These are phyloP conservation scores for Drosophila malerkotliana DNA, from an alignment of 1,140 invertebrate species.

Conservation along the genomic window DNA sequence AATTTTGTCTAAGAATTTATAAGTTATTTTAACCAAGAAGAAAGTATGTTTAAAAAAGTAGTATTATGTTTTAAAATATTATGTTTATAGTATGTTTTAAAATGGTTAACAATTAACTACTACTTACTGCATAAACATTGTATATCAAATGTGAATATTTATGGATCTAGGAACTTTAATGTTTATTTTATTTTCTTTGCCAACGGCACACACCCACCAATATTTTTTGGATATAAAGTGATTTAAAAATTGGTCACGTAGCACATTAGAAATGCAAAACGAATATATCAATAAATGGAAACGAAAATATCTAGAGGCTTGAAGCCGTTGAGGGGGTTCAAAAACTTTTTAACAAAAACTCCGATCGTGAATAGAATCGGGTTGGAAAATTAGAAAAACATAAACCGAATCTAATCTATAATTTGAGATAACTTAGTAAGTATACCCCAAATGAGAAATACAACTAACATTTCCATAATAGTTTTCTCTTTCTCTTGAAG, in stretches of 20 bases:
- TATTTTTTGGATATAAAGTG: background rate
- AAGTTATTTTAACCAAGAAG: too few species aligned
- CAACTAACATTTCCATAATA: background rate
- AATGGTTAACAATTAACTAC: too few species aligned
- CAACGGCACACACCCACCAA: conserved; percentile 1
- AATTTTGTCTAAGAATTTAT: too few species aligned
- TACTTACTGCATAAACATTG: too few species aligned
- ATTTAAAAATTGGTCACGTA: background rate
- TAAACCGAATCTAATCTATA: background rate
- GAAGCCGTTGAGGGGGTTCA: background rate
- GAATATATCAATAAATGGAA: conserved; percentile 4
- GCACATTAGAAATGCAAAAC: conserved; percentile 5
- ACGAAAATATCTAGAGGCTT: background rate
- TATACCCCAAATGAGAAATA: background rate
- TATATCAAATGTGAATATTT: background rate
- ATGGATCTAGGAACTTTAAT: background rate
- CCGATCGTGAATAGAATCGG: background rate
- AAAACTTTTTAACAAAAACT: background rate
- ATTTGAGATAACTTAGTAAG: background rate
- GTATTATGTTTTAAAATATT: too few species aligned
- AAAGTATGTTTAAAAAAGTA: too few species aligned
- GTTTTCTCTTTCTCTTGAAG: background rate
- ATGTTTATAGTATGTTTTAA: too few species aligned
- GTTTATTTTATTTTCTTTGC: background rate
- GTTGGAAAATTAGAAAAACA: background rate